phyloP scores from a whole-genome alignment of 53 echinoderm and acorn worm genomes.

The Luidia sarsii region DNA sequence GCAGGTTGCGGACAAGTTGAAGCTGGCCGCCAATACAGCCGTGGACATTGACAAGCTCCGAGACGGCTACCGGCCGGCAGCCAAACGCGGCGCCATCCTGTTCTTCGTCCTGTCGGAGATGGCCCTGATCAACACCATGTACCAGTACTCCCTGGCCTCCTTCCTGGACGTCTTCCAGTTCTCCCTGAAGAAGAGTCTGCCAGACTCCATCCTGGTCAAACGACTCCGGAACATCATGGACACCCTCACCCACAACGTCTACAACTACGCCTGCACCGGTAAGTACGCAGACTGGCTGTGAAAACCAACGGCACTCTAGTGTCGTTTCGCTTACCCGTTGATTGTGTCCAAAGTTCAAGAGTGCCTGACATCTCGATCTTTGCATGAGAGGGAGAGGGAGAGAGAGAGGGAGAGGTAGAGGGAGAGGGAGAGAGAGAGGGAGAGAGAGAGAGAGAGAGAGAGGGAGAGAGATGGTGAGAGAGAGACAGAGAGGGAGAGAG shows the following conservation, averaged over 20 bases:
- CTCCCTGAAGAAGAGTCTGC: constrained; percentile 94
- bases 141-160: constrained; percentile 97
- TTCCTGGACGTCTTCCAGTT: constrained; percentile 95
- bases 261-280: constrained; percentile 99
- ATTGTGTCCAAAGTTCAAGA: too few species aligned
- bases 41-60: constrained; percentile 99
- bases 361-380: too few species aligned
- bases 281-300: too few species aligned
- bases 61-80: constrained; percentile 97
- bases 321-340: too few species aligned
- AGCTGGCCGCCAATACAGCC: constrained; percentile 96
- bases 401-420: too few species aligned
- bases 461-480: too few species aligned
- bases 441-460: too few species aligned
- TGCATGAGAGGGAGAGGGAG: too few species aligned
- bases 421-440: too few species aligned
- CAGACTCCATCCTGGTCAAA: constrained; percentile 96
- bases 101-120: constrained; percentile 99
- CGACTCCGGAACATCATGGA: constrained; percentile 97
- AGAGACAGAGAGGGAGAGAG: too few species aligned
- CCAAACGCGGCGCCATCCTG: constrained; percentile 98
- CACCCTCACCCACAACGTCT: constrained; percentile 93
- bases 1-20: constrained; percentile 95
- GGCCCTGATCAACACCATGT: constrained; percentile 98
- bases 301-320: too few species aligned